Percentiles rank a stretch among this genome's conserved stretches.
Evolutionary conservation across 2,888 invertebrate genomes (phyloP).

Genomic region (Chymomyza amoena): DNA sequence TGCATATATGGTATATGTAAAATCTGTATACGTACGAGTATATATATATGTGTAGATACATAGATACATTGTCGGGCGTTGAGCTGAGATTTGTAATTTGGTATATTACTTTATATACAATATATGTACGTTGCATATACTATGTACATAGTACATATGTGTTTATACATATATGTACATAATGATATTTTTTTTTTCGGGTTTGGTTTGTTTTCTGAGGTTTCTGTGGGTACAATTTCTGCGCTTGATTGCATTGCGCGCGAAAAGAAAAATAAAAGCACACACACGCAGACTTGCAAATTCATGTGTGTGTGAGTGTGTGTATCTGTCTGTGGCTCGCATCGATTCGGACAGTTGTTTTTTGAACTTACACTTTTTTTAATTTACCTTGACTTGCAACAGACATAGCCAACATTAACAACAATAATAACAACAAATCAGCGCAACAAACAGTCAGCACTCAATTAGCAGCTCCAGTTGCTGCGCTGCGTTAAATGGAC

Average conservation of each 20-base stretch:
- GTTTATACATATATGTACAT: too few species aligned
- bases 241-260: not conserved
- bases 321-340: not conserved
- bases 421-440: not conserved
- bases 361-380: not conserved
- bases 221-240: not conserved
- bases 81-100: slow-evolving; percentile 28
- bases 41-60: too few species aligned
- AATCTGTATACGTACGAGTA: too few species aligned
- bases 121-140: too few species aligned
- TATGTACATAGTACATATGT: too few species aligned
- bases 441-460: slow-evolving; percentile 19
- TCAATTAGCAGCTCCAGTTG: slow-evolving; percentile 63
- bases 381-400: not conserved
- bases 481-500: slow-evolving; percentile 57
- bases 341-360: not conserved
- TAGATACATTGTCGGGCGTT: not conserved
- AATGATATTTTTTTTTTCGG: not conserved
- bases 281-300: too few species aligned
- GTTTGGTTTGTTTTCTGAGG: not conserved
- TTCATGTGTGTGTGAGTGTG: not conserved
- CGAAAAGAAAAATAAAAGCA: too few species aligned
- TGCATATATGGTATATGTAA: not conserved
- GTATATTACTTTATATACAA: slow-evolving; percentile 29
- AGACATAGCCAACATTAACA: not conserved